These are phyloP conservation scores for Syngnathoides biaculeatus DNA, from an alignment of 2,113 vertebrate species.

Conservation along the genomic window DNA sequence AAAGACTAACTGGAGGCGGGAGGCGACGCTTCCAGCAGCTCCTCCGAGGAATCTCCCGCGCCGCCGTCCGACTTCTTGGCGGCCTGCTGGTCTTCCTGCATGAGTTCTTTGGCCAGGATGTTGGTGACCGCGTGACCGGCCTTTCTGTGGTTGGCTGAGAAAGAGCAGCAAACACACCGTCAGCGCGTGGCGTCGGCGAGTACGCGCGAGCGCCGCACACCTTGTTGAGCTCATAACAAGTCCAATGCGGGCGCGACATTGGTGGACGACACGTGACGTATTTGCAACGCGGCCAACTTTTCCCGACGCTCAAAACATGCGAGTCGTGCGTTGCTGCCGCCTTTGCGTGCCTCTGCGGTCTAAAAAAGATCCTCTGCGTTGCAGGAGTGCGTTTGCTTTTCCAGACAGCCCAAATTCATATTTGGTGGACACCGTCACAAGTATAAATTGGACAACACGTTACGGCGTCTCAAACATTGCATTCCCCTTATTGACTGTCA, in stretches of 20 bases:
- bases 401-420: neutral
- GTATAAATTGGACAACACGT: neutral
- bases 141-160: conserved; percentile 81
- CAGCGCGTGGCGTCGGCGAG: neutral
- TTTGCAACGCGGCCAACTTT: neutral
- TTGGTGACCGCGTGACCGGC: conserved; percentile 82
- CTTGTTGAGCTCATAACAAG: neutral
- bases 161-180: neutral
- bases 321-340: neutral
- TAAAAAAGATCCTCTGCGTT: neutral
- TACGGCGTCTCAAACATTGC: too few relatives aligned
- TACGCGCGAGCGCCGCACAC: neutral
- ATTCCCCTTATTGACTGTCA: too few relatives aligned
- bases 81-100: conserved; percentile 71
- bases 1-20: conserved; percentile 59
- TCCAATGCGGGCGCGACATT: neutral
- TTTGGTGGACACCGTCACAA: neutral
- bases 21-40: conserved; percentile 59
- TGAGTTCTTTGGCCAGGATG: conserved; percentile 83
- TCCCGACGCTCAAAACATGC: neutral
- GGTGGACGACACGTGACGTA: neutral
- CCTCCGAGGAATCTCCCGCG: conserved; percentile 65
- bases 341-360: too few relatives aligned
- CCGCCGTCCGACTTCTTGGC: conserved; percentile 33
- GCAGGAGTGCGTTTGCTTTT: neutral